Conservation (phyloP, 2,797 vertebrate genomes). For the Enteromius treurensis region DNA sequence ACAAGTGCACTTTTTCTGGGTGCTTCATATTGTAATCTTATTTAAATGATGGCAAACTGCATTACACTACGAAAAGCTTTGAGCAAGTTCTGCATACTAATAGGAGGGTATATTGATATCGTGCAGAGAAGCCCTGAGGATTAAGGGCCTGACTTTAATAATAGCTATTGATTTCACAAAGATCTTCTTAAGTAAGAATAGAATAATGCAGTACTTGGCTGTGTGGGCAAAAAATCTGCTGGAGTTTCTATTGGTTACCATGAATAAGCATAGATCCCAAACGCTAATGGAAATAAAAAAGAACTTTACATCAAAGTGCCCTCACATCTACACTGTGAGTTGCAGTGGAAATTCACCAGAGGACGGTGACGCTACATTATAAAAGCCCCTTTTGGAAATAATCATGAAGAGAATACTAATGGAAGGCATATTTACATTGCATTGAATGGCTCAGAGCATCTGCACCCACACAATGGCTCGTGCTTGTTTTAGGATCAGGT, state of each 20-base stretch:
- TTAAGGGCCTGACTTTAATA: constrained; percentile 45
- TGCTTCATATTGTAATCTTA: constrained; percentile 42
- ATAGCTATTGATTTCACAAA: constrained; percentile 50
- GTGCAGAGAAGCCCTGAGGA: constrained; percentile 33
- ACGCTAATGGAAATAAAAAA: constrained; percentile 43
- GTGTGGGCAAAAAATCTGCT: constrained; percentile 30
- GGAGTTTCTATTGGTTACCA: constrained; percentile 7
- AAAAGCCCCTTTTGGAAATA: constrained; percentile 34
- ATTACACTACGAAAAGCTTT: constrained; percentile 12
- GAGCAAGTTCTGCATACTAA: constrained; percentile 40
- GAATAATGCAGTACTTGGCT: constrained; percentile 25
- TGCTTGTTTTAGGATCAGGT: constrained; percentile 49
- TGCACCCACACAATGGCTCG: constrained; percentile 33
- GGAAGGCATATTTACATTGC: constrained; percentile 32
- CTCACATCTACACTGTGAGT: neutral
- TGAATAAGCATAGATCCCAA: constrained; percentile 16
- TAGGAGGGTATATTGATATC: constrained; percentile 14
- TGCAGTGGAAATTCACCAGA: constrained; percentile 25
- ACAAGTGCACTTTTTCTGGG: constrained; percentile 39
- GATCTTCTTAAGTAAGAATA: constrained; percentile 41
- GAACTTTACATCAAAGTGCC: constrained; percentile 33
- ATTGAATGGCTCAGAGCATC: constrained; percentile 5
- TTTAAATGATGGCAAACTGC: constrained; percentile 38
- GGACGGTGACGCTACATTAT: neutral
- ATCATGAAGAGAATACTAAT: constrained; percentile 40